phyloP scores from a whole-genome alignment of 35 echinoderm and acorn worm species.

The Lytechinus variegatus region DNA sequence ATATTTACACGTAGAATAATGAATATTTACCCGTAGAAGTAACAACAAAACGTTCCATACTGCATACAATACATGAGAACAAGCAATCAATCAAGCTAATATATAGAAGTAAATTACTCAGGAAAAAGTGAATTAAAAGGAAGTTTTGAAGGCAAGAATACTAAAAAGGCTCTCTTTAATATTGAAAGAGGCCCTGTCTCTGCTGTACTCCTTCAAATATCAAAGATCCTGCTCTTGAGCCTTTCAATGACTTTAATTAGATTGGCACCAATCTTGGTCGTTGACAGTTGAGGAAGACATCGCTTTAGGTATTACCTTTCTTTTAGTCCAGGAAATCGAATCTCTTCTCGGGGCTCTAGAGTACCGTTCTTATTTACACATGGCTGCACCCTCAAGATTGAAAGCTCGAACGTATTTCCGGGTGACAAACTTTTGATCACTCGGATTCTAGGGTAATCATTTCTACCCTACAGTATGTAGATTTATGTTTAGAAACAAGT shows the following conservation, averaged over 20 bases:
- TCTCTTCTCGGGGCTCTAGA: neutral
- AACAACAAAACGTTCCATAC: no score
- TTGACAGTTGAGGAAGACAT: conserved; percentile 7
- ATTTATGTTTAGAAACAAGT: no score
- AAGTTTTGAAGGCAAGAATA: no score
- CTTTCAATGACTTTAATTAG: neutral
- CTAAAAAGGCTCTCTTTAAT: no score
- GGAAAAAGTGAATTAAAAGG: no score
- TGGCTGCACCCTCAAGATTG: neutral
- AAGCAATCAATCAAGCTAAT: no score
- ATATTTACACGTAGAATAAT: no score
- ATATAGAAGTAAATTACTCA: no score
- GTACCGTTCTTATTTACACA: neutral
- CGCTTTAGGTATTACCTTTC: neutral
- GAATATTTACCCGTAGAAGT: no score
- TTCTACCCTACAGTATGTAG: neutral
- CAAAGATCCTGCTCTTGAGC: neutral
- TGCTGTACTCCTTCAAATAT: no score
- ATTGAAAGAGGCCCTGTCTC: no score
- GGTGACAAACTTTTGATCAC: neutral
- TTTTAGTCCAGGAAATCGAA: neutral
- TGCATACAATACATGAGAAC: no score
- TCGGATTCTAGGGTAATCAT: neutral
- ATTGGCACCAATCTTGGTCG: neutral
- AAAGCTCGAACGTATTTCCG: neutral